A percentile compares a stretch with the other conserved stretches of the same genome.
These are phyloP conservation scores for Oreochromis grahami DNA, from an alignment of 2,797 vertebrate species.

Conservation along the genomic window DNA sequence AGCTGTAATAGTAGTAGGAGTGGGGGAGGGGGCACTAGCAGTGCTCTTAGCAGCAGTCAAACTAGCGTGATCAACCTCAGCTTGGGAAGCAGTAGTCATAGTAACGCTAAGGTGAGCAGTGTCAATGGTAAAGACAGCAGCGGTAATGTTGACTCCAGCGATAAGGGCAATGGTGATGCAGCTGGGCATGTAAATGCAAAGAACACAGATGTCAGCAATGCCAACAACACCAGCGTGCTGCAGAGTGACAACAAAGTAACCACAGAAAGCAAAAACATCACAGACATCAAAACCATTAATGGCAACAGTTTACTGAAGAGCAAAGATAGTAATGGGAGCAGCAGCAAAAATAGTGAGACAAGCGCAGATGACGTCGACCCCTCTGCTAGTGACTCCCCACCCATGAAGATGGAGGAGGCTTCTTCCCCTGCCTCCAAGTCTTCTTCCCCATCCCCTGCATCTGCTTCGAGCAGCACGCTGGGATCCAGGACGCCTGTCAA, in stretches of 20 bases:
- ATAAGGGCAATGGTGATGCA: slow-evolving; percentile 32
- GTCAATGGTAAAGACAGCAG: slow-evolving; percentile 48
- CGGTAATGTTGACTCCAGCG: slow-evolving; percentile 8
- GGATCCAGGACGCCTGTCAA: slow-evolving; percentile 76
- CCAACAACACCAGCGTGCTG: not conserved
- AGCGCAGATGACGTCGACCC: slow-evolving; percentile 27
- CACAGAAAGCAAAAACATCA: slow-evolving; percentile 22
- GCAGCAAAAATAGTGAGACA: slow-evolving; percentile 22
- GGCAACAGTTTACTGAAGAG: slow-evolving; percentile 12
- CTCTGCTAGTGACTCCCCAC: slow-evolving; percentile 19
- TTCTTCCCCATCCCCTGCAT: slow-evolving; percentile 60
- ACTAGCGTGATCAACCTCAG: slow-evolving; percentile 68
- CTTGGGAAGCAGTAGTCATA: slow-evolving; percentile 50
- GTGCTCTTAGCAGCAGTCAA: slow-evolving; percentile 29
- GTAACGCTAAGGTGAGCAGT: slow-evolving; percentile 55
- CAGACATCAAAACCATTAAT: slow-evolving; percentile 24
- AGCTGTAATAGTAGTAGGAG: slow-evolving; percentile 70
- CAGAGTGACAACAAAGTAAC: slow-evolving; percentile 24
- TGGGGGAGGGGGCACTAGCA: slow-evolving; percentile 42
- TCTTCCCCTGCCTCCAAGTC: slow-evolving; percentile 72
- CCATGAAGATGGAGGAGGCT: slow-evolving; percentile 33
- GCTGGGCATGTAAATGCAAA: not conserved
- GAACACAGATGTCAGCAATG: slow-evolving; percentile 38
- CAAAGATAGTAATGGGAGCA: slow-evolving; percentile 23
- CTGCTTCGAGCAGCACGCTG: slow-evolving; percentile 50